Percentiles rank a stretch among this genome's conserved stretches.
These are phyloP conservation scores for Rhabdomys dilectus DNA, from an alignment of 2,113 vertebrate genomes.

Conservation along the genomic window DNA sequence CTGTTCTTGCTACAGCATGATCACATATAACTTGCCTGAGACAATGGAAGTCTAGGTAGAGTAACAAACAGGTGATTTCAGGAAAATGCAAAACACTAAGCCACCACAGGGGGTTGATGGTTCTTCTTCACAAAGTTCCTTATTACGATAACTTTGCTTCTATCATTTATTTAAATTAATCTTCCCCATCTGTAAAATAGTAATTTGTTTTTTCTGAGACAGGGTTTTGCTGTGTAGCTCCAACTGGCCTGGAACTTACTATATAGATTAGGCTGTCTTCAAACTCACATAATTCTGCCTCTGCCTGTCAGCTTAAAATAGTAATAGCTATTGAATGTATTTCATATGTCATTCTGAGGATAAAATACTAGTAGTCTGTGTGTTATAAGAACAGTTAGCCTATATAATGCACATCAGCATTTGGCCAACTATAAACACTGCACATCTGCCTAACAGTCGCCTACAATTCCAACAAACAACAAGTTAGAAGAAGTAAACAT, in stretches of 20 bases:
- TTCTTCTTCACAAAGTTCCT: slow-evolving; percentile 38
- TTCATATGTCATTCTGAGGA: background rate
- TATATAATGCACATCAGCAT: slow-evolving; percentile 9
- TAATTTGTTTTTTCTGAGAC: background rate
- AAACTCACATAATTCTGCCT: background rate
- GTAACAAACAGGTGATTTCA: slow-evolving; percentile 14
- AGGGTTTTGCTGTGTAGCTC: background rate
- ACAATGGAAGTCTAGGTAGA: slow-evolving; percentile 44
- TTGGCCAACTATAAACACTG: slow-evolving; percentile 53
- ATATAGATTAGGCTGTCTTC: background rate
- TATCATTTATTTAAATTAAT: slow-evolving; percentile 32
- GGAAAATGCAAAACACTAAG: slow-evolving; percentile 36
- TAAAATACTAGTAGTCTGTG: slow-evolving; percentile 2
- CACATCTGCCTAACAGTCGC: background rate
- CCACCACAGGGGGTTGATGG: background rate
- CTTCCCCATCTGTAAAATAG: slow-evolving; percentile 43
- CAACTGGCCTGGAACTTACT: background rate
- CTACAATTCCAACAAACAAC: slow-evolving; percentile 30
- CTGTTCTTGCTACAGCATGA: slow-evolving; percentile 32
- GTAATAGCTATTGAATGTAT: background rate
- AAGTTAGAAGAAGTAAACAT: slow-evolving; percentile 47
- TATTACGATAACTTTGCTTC: slow-evolving; percentile 43
- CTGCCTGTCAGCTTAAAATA: background rate
- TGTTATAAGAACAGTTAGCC: slow-evolving; percentile 24
- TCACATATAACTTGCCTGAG: slow-evolving; percentile 62